Evolutionary conservation across 2,888 invertebrate genomes (phyloP).

Genomic region (Blomia tropicalis): DNA sequence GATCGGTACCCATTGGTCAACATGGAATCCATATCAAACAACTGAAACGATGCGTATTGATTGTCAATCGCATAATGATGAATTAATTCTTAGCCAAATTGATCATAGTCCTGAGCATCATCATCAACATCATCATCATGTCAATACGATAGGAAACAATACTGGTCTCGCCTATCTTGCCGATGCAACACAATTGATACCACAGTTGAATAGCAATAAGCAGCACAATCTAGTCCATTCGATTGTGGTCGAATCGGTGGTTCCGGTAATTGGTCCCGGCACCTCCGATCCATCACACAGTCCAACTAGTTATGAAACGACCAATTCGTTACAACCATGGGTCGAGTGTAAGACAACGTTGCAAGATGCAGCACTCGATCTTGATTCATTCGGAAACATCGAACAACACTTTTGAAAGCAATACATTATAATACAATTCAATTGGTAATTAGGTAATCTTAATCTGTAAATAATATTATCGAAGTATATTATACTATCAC

Average conservation of each 20-base stretch:
- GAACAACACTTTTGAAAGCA: slow-evolving; percentile 28
- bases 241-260: background rate
- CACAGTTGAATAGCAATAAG: background rate
- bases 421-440: no score
- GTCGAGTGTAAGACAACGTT: slow-evolving; percentile 30
- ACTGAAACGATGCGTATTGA: background rate
- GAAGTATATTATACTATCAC: no score
- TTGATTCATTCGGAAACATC: slow-evolving; percentile 29
- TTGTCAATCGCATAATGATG: background rate
- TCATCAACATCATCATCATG: background rate
- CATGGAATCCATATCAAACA: slow-evolving; percentile 14
- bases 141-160: background rate
- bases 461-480: no score
- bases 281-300: slow-evolving; percentile 15
- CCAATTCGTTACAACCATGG: slow-evolving; percentile 27
- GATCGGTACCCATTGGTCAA: slow-evolving; percentile 1
- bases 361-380: slow-evolving; percentile 30
- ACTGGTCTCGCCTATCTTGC: background rate
- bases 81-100: background rate
- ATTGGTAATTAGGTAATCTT: no score
- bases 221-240: background rate
- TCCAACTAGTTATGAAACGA: slow-evolving; percentile 19
- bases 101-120: background rate
- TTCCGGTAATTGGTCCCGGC: background rate
- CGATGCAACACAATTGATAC: background rate